Percentiles rank a stretch among this genome's conserved stretches.
phyloP scores from a whole-genome alignment of 2,113 vertebrate genomes.

The Fukomys damarensis region DNA sequence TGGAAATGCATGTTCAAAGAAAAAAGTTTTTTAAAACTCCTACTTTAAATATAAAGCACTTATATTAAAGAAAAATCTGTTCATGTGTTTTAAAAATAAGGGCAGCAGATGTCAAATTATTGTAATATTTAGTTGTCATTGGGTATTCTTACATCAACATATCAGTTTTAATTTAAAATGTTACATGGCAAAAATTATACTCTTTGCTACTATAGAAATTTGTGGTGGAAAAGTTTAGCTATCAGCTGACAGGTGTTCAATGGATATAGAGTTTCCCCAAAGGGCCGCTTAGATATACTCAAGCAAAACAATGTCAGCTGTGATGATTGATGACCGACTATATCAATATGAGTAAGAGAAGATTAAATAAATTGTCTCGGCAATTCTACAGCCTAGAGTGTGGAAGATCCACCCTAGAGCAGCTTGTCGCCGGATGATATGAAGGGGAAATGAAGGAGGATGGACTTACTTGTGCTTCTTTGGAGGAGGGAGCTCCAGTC shows the following conservation, averaged over 20 bases:
- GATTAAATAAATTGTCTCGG: not conserved
- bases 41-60: conserved; percentile 19
- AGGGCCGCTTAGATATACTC: not conserved
- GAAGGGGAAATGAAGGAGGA: not conserved
- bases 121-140: not conserved
- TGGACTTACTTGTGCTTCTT: not conserved
- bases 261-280: not conserved
- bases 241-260: not conserved
- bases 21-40: not conserved
- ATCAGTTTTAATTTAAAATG: conserved; percentile 46
- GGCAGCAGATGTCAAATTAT: not conserved
- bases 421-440: not conserved
- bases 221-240: not conserved
- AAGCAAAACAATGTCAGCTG: not conserved
- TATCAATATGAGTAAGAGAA: not conserved
- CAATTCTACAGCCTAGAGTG: not conserved
- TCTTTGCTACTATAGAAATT: conserved; percentile 7
- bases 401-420: no score
- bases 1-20: conserved; percentile 8
- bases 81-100: conserved; percentile 17
- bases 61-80: not conserved
- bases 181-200: not conserved
- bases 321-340: not conserved
- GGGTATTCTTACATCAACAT: not conserved
- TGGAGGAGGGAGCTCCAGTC: not conserved